phyloP scores from a whole-genome alignment of 1,140 invertebrate genomes.

The Drosophila tsacasi region DNA sequence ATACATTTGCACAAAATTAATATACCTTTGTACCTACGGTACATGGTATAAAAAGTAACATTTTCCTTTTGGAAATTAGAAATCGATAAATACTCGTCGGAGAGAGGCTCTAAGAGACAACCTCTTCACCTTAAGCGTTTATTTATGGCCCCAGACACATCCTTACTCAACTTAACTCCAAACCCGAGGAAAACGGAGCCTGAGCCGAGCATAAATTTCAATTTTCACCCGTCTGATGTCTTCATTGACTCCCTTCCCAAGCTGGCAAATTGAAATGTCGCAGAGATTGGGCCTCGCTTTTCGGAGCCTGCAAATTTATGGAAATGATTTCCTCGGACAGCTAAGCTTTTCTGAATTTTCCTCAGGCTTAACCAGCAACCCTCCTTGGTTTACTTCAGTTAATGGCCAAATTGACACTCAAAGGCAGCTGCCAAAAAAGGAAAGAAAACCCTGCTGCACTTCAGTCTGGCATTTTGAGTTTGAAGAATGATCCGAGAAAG shows the following conservation, averaged over 20 bases:
- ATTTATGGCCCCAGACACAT: conserved; percentile 59
- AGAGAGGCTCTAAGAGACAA: conserved; percentile 34
- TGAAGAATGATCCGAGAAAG: conserved; percentile 69
- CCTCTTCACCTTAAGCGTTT: conserved; percentile 40
- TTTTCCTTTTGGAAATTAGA: conserved; percentile 62
- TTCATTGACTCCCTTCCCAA: conserved; percentile 29
- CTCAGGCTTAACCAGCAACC: background rate
- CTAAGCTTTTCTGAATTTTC: conserved; percentile 28
- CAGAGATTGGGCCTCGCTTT: conserved; percentile 14
- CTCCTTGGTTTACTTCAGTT: conserved; percentile 42
- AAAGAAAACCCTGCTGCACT: conserved; percentile 4
- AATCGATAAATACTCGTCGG: conserved; percentile 67
- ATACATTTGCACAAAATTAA: too few relatives aligned
- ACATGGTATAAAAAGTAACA: too few relatives aligned
- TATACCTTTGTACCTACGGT: too few relatives aligned
- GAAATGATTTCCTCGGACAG: conserved; percentile 56
- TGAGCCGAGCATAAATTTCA: conserved; percentile 66
- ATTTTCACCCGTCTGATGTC: conserved; percentile 66
- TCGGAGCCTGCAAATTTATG: conserved; percentile 37
- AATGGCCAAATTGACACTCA: conserved; percentile 60
- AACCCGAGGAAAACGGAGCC: conserved; percentile 5
- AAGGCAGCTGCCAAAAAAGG: conserved; percentile 49
- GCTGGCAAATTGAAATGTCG: conserved; percentile 72
- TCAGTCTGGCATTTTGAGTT: conserved; percentile 24
- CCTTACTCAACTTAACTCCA: conserved; percentile 15